These are phyloP conservation scores for Ommatoiulus sabulosus DNA, from an alignment of 2,888 invertebrate genomes.

Conservation along the genomic window DNA sequence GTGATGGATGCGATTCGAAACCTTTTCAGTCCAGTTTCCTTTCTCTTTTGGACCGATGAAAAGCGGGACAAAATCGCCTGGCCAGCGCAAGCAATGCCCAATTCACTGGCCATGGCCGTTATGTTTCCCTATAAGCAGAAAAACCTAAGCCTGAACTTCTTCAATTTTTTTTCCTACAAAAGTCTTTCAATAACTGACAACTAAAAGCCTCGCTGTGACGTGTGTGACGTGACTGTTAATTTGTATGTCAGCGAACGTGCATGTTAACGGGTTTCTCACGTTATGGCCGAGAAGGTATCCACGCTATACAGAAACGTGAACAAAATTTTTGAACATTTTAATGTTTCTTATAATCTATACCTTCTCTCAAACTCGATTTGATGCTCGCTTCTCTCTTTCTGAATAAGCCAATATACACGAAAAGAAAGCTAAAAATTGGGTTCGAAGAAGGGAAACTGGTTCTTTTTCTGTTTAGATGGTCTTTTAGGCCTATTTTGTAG, in stretches of 20 bases:
- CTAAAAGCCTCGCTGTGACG: conserved; percentile 19
- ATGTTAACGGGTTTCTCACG: conserved; percentile 11
- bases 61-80: conserved; percentile 3
- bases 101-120: neutral
- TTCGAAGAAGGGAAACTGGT: neutral
- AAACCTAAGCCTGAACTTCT: neutral
- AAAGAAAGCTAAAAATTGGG: neutral
- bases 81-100: neutral
- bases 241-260: conserved; percentile 9
- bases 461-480: neutral
- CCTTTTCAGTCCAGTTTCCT: neutral
- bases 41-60: neutral
- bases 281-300: neutral
- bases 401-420: neutral
- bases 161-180: neutral
- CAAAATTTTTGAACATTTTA: neutral
- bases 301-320: neutral
- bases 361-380: neutral
- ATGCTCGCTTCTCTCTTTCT: neutral
- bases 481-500: neutral
- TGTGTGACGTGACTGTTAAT: conserved; percentile 11
- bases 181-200: conserved; percentile 11
- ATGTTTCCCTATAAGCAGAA: conserved; percentile 2
- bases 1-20: conserved; percentile 3
- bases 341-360: neutral